Base-by-base conservation (phyloP, 2,888 invertebrate genomes). In the Ochlodes sylvanus region DNA sequence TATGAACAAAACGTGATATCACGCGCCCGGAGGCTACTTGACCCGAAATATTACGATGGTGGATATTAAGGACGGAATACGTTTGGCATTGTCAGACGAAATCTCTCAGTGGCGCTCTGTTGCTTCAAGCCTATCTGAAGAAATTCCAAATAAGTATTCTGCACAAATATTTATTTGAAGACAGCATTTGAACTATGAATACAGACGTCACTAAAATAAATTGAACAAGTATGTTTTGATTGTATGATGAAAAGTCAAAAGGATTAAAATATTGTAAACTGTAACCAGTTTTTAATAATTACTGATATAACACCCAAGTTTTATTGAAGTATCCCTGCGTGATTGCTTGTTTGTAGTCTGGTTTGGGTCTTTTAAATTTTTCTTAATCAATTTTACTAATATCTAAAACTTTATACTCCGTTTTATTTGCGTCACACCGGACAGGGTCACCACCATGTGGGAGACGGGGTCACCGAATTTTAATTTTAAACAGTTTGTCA, bases 31-130 rank as follows among this genome's bases (percentile, higher is more conserved):
- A 81, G 84, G 85, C 76, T 79, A 76, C 75, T 77, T 78, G 85
- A 87, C 85, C 86, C 84, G 76, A 82, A 82, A 86, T 86, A 87
- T 86, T 85, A 81, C 78, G 80, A 81, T 79, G 80, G 82, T 78
- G 75, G 77, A 71, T 75, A 76, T 76, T 76, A 75, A 77, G 76
- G 75, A 74, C 72, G 73, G 77, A 73, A 76, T 74, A 73, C 79
- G 61, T 60, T 50, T 67, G 38, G 47, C 47, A 42, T 67, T 61
- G 55, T 67, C 60, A 32, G 58, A 34, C 60, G 71, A 75, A 82
- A 82, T 84, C 77, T 73, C 74, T 19, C 6, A 14, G 52, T 14
- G 5, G 6, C 74, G 69, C 73, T 73, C 71, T 64, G 69, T 69
- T n/a, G 44, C 15, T 67, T 10, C 17, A 47, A 44, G 32, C 32